Conservation (phyloP, 1,140 invertebrate genomes). For the Temnothorax longispinosus region DNA sequence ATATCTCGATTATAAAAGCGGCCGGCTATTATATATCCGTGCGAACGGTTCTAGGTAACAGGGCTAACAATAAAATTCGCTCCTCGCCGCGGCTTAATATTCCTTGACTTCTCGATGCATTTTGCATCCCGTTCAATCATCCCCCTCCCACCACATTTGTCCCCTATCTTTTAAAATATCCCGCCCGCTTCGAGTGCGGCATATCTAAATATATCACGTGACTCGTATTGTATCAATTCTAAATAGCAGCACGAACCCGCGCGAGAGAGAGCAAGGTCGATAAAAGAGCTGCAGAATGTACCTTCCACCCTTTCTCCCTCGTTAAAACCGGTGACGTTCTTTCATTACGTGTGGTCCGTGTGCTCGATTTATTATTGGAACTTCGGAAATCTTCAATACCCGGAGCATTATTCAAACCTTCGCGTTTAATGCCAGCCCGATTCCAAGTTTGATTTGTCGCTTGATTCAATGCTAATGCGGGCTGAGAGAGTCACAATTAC, state of each 20-base stretch:
- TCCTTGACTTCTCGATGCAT: conserved; percentile 43
- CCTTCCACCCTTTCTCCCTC: neutral
- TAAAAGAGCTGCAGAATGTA: conserved; percentile 31
- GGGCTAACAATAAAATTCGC: conserved; percentile 29
- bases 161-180: conserved; percentile 71
- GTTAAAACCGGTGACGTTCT: neutral
- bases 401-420: neutral
- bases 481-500: neutral
- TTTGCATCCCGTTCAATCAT: conserved; percentile 61
- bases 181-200: conserved; percentile 32
- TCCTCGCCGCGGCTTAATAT: neutral
- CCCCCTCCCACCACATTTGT: neutral
- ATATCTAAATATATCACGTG: conserved; percentile 71
- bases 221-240: conserved; percentile 68
- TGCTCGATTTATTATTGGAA: conserved; percentile 21
- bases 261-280: neutral
- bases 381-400: neutral
- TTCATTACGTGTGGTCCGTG: neutral
- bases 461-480: conserved; percentile 35
- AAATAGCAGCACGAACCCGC: conserved; percentile 38
- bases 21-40: conserved; percentile 7
- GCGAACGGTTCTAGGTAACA: conserved; percentile 3
- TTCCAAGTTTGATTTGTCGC: conserved; percentile 4
- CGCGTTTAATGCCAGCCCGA: neutral
- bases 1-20: conserved; percentile 30